Base-by-base conservation (phyloP, 2,113 vertebrate species). In the Pollimyrus isidori region DNA sequence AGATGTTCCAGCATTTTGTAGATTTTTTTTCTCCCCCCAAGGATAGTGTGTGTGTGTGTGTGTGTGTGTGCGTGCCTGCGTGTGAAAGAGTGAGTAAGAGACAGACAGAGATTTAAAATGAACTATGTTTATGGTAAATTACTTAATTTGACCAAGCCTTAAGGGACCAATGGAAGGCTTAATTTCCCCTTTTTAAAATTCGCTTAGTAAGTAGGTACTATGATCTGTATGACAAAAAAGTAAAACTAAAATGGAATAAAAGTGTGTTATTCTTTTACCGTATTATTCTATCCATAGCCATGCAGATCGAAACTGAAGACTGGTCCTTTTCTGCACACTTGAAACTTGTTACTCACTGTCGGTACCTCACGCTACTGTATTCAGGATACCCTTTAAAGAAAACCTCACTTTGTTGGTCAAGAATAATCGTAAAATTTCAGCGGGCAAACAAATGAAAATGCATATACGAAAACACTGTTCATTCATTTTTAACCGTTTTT, bases 131-230 rank as follows among this genome's bases (percentile, higher is more conserved):
- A 53, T 62, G 88, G 82, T 89, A 17, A 86, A 93, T 88, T 90
- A 90, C 91, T 94, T 94, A 89, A 94, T 92, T 91, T 93, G 92
- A 93, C 93, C 93, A 93, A 95, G 95, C 93, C 94, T 96, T 95
- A 94, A 94, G 95, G 95, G 95, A 96, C 95, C 95, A 96, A 95
- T 90, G 19, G 84, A 90, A 85, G 92, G 92, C 93, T 92, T 91
- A 89, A 89, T 90, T 91, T 89, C 93, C 90, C 91, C 73, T 0
- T 80, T 91, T 90, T 90, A 91, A 89, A 89, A 89, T 91, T 91
- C 90, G 46, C 90, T 91, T 87, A 91, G 90, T 89, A 91, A 56
- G 35, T 92, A 92, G 88, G 91, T 90, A 92, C 87, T 85, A 90
- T 90, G 88, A 91, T 92, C 21, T 92, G 89, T 94, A 69, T 91